Conservation (phyloP, 2,797 vertebrate species). For the Clamator glandarius region DNA sequence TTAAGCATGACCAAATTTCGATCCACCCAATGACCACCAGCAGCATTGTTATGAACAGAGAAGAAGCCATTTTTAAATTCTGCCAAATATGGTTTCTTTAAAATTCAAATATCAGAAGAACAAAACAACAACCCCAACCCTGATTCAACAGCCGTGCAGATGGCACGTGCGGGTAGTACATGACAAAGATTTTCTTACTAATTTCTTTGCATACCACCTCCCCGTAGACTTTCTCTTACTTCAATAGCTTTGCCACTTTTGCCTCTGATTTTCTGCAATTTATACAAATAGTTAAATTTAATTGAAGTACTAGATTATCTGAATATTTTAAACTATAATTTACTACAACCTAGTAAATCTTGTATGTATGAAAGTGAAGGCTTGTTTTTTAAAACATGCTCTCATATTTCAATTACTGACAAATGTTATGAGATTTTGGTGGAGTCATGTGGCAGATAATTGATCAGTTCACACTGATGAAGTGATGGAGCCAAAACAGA, state of each 20-base stretch:
- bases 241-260: neutral
- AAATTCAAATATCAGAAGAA: neutral
- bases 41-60: accelerated
- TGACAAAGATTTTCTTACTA: neutral
- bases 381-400: neutral
- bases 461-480: neutral
- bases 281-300: constrained; percentile 37
- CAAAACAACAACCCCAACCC: neutral
- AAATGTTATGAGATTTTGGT: neutral
- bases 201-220: neutral
- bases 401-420: neutral
- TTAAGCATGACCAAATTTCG: neutral
- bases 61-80: neutral
- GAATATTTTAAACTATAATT: neutral
- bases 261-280: neutral
- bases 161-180: neutral
- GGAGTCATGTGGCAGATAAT: neutral
- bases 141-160: neutral
- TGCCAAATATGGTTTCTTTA: neutral
- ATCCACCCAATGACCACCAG: neutral
- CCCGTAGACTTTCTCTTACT: neutral
- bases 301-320: constrained; percentile 5
- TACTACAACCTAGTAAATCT: neutral
- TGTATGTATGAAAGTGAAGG: neutral
- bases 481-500: neutral